A percentile compares a stretch with the other conserved stretches of the same genome.
phyloP scores from a whole-genome alignment of 92 coral and sea anemone species.

The Pocillopora grandis region DNA sequence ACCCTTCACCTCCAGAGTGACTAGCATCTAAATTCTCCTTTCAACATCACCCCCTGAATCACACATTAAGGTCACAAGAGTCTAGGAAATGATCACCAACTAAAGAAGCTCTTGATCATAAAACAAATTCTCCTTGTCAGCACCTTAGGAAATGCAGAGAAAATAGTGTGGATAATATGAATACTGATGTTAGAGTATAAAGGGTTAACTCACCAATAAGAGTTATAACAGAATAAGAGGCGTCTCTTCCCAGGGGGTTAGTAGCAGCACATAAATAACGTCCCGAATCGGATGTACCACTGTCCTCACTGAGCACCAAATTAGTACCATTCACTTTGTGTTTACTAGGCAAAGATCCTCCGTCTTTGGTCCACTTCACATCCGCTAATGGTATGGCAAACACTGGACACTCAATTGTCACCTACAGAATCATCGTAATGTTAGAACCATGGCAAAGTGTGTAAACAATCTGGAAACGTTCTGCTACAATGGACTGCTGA shows the following conservation, averaged over 20 bases:
- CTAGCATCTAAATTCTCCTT: too few species aligned
- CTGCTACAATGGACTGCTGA: too few species aligned
- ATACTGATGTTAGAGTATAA: not conserved
- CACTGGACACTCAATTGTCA: conserved; percentile 69
- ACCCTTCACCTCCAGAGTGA: too few species aligned
- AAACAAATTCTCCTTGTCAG: too few species aligned
- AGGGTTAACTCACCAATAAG: conserved; percentile 46
- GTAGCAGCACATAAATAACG: conserved; percentile 63
- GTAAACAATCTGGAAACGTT: too few species aligned
- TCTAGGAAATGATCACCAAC: too few species aligned
- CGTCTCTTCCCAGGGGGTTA: conserved; percentile 58
- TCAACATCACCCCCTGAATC: too few species aligned
- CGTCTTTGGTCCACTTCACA: conserved; percentile 65
- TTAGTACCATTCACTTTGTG: conserved; percentile 46
- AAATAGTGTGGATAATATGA: too few species aligned
- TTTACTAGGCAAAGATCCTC: conserved; percentile 34
- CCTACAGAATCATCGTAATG: not conserved
- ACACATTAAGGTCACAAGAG: too few species aligned
- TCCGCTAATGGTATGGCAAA: conserved; percentile 69
- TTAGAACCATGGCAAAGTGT: not conserved
- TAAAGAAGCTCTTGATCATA: too few species aligned
- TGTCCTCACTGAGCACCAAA: conserved; percentile 43
- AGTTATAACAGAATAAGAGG: conserved; percentile 49
- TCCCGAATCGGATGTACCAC: conserved; percentile 49
- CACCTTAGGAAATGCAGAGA: too few species aligned